Base-by-base conservation (phyloP, 1,140 invertebrate species). In the Homarus americanus region DNA sequence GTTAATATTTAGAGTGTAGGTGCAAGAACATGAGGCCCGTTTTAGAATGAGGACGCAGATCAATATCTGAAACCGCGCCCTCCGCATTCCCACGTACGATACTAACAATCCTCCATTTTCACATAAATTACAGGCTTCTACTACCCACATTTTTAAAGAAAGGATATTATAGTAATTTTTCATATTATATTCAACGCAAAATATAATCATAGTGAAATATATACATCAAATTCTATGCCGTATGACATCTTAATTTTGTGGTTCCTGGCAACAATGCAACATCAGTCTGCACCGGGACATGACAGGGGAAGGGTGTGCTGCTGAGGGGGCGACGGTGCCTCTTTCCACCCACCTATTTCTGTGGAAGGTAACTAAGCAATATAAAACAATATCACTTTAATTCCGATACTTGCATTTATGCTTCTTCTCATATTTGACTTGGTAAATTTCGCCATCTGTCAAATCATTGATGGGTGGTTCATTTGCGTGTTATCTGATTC, bases 241-340 rank as follows among this genome's bases (percentile, higher is more conserved):
- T 80, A 80, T 44, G 44, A 80, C 41, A 49, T n/a, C 78, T 32
- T 80, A 80, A 53, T 80, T 44, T 44, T 41, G 40, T 15, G 78
- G 78, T 80, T 79, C 78, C 78, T 44, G 78, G 78, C 78, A 80
- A 15, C 78, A 80, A 80, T 32, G 78, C 4, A 49, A 32, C 5
- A 38, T 34, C 44, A 80, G 78, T 80, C 41, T 80, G 41, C 44
- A 53, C 4, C 78, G 38, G n/a, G 78, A 44, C 41, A 53, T 32
- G 41, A 53, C 10, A 2, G 44, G 12, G 41, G 40, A 44, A 53
- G 78, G 44, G 24, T n/a, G 78, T 44, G 17, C 44, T 32, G 12
- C 44, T 53, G 24, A 53, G 12, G 41, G 40, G 78, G 78, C 78
- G 32, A 28, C 40, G 5, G 15, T 28, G 41, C 78, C 78, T n/a